Base-by-base conservation (phyloP, 2,888 invertebrate genomes). In the Apotomis capreana region DNA sequence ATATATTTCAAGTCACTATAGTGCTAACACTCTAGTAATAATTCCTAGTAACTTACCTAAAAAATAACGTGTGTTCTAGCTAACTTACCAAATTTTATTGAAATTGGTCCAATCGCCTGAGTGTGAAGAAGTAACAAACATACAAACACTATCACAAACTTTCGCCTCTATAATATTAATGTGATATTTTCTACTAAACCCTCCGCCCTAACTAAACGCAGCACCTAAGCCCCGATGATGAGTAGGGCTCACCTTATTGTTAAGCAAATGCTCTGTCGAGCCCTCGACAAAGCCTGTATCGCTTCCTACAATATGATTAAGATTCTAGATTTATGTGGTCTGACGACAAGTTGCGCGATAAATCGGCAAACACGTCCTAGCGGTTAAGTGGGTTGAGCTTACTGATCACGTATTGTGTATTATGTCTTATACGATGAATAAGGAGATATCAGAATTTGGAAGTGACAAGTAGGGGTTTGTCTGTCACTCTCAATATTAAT, bases 231-330 rank as follows among this genome's bases (percentile, higher is more conserved):
- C 72, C 70, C 77, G 77, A 81, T 83, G 85, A 85, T 82, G 84
- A 81, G 81, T 69, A 76, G 74, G 76, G 79, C 81, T 83, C 81
- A 81, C 82, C 81, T 85, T 86, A 86, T 87, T 87, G 87, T 87
- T 83, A 83, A 79, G 82, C 76, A 82, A 84, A 84, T 79, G 82
- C 79, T 75, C 75, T 75, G 80, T 80, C 78, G 79, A 80, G 77
- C 9, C 12, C 46, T 49, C 58, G 57, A 63, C 57, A 57, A 51
- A 62, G 62, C 68, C 58, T 68, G 61, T 55, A 61, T 49, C 61
- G 71, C 64, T 74, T 69, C 73, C 74, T 68, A 69, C 62, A 73
- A 73, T 68, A 63, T 69, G 74, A 71, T 73, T 69, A 71, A 74
- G 75, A 68, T 51, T 60, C 70, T 62, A 59, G 68, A 72, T 72